Percentiles rank a stretch among this genome's conserved stretches.
Evolutionary conservation across 1,140 invertebrate genomes (phyloP).

Genomic region (Protaetia brevitarsis): DNA sequence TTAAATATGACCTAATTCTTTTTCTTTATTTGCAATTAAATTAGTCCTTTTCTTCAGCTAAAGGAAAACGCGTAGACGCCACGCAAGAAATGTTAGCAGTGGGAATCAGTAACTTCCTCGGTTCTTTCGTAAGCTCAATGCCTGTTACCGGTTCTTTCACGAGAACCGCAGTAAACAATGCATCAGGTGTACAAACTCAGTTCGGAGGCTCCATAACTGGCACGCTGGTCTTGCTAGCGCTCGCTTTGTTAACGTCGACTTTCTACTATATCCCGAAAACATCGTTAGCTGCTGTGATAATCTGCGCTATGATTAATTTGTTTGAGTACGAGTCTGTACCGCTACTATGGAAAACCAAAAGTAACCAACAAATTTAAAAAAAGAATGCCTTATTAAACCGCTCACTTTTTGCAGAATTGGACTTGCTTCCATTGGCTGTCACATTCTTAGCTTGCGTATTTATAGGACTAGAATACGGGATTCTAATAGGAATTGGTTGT

Average conservation of each 20-base stretch:
- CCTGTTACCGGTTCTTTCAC: constrained; percentile 87
- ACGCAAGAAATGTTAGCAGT: constrained; percentile 83
- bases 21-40: too few relatives aligned
- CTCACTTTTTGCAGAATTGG: constrained; percentile 55
- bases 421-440: constrained; percentile 61
- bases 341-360: constrained; percentile 80
- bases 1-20: too few relatives aligned
- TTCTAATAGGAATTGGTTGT: constrained; percentile 64
- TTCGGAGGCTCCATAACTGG: constrained; percentile 77
- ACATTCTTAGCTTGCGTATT: constrained; percentile 62
- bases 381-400: neutral
- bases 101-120: constrained; percentile 78
- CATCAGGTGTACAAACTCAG: constrained; percentile 83
- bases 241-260: constrained; percentile 67
- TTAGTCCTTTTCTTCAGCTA: constrained; percentile 56
- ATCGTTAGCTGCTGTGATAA: constrained; percentile 71
- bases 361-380: constrained; percentile 48
- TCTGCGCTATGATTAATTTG: constrained; percentile 77
- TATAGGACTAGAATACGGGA: constrained; percentile 69
- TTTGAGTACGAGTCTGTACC: constrained; percentile 71
- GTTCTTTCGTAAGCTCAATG: constrained; percentile 84
- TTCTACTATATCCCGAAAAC: constrained; percentile 79
- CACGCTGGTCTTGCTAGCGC: constrained; percentile 65
- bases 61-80: constrained; percentile 73
- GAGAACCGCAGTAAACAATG: constrained; percentile 86